Conservation (phyloP, 2,888 invertebrate species). For the Nymphalis c-album region DNA sequence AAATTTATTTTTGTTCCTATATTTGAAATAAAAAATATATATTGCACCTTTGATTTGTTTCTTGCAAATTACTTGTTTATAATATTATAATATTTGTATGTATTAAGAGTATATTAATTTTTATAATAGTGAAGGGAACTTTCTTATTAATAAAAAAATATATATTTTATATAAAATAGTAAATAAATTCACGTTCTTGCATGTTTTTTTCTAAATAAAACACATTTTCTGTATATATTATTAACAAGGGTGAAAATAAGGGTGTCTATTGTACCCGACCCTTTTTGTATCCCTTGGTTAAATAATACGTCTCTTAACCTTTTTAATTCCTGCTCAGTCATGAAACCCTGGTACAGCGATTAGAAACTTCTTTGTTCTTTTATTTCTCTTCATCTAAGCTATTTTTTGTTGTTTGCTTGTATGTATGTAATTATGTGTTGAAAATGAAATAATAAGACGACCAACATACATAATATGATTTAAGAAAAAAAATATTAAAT, state of each 20-base stretch:
- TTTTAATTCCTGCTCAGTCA: slow-evolving; percentile 50
- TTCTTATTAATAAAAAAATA: too few species aligned
- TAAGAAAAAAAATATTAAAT: neutral
- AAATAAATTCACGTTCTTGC: neutral
- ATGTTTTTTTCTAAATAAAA: slow-evolving; percentile 32
- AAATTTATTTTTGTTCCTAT: neutral
- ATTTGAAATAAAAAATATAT: too few species aligned
- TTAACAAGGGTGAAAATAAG: slow-evolving; percentile 41
- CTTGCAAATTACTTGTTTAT: too few species aligned
- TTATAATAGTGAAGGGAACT: neutral
- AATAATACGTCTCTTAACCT: slow-evolving; percentile 44
- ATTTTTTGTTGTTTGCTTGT: too few species aligned
- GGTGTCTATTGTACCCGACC: slow-evolving; percentile 50
- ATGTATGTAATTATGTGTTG: too few species aligned
- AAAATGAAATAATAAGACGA: neutral
- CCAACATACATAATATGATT: neutral
- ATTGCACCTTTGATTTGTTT: too few species aligned
- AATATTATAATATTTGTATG: neutral
- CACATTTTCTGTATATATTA: slow-evolving; percentile 37
- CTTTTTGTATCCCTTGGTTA: slow-evolving; percentile 49
- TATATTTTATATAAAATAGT: neutral
- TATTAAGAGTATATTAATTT: neutral
- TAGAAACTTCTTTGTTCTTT: slow-evolving; percentile 47
- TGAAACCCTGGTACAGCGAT: slow-evolving; percentile 60
- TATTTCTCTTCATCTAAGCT: slow-evolving; percentile 14